Conservation (phyloP, 1,140 invertebrate species). For the Eufriesea mexicana region DNA sequence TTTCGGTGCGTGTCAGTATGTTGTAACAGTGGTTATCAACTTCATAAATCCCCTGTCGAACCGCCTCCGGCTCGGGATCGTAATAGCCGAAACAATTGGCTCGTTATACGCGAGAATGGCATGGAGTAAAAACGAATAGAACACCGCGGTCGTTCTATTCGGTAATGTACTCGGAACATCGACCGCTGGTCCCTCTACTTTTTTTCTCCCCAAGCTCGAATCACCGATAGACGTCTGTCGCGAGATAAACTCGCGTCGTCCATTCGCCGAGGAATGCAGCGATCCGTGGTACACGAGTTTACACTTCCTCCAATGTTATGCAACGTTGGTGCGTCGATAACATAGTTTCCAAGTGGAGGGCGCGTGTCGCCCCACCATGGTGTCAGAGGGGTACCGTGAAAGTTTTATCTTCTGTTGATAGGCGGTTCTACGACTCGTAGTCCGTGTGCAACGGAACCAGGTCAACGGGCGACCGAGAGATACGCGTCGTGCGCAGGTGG, state of each 20-base stretch:
- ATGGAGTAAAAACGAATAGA: not conserved
- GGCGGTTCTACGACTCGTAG: constrained; percentile 43
- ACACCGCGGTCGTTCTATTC: not conserved
- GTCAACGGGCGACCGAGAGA: constrained; percentile 45
- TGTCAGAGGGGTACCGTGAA: constrained; percentile 23
- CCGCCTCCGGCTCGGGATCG: too few species aligned
- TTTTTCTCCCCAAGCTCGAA: not conserved
- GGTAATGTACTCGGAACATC: not conserved
- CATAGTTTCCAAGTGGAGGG: constrained; percentile 3
- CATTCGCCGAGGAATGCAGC: constrained; percentile 11
- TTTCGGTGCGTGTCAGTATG: constrained; percentile 10
- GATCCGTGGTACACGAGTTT: not conserved
- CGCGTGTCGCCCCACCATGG: not conserved
- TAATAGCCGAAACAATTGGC: not conserved
- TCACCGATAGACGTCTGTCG: not conserved
- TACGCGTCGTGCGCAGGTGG: constrained; percentile 41
- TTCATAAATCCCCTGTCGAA: not conserved
- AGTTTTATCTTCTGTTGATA: constrained; percentile 59
- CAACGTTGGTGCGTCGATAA: constrained; percentile 23
- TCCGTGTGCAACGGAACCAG: constrained; percentile 46
- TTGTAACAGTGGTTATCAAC: not conserved
- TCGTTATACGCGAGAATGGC: not conserved
- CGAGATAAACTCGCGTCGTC: constrained; percentile 14
- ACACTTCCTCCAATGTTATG: constrained; percentile 29
- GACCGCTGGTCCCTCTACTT: not conserved